Evolutionary conservation across 2,797 vertebrate genomes (phyloP).

Genomic region (Melanotaenia trifasciata): DNA sequence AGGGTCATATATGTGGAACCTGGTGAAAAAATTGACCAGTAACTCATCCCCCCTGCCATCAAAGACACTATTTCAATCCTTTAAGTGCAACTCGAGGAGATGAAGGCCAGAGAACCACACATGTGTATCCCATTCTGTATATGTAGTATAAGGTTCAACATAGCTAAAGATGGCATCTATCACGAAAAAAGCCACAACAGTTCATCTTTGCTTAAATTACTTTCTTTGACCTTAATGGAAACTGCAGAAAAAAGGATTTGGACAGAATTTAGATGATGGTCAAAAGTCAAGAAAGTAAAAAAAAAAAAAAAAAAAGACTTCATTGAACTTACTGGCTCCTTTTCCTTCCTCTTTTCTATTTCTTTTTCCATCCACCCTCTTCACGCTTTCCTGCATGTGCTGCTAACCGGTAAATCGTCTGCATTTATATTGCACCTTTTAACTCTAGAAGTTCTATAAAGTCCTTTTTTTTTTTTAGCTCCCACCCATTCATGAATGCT

Average conservation of each 20-base stretch:
- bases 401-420: background rate
- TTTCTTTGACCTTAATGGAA: background rate
- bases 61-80: background rate
- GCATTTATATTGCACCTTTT: constrained; percentile 2
- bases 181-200: background rate
- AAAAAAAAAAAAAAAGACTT: background rate
- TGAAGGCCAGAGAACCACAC: background rate
- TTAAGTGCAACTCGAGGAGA: background rate
- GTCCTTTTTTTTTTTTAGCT: background rate
- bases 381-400: background rate
- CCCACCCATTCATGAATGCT: background rate
- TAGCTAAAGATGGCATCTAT: background rate
- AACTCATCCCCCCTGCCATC: background rate
- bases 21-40: background rate
- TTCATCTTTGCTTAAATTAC: background rate
- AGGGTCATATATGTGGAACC: background rate
- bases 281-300: background rate
- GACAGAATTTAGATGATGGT: background rate
- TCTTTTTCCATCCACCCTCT: background rate
- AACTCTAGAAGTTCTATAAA: background rate
- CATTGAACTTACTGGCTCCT: background rate
- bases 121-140: background rate
- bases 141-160: background rate
- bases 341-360: background rate
- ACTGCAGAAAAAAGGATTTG: background rate